phyloP scores from a whole-genome alignment of 2,888 invertebrate genomes.

The Oegoconia quadripuncta region DNA sequence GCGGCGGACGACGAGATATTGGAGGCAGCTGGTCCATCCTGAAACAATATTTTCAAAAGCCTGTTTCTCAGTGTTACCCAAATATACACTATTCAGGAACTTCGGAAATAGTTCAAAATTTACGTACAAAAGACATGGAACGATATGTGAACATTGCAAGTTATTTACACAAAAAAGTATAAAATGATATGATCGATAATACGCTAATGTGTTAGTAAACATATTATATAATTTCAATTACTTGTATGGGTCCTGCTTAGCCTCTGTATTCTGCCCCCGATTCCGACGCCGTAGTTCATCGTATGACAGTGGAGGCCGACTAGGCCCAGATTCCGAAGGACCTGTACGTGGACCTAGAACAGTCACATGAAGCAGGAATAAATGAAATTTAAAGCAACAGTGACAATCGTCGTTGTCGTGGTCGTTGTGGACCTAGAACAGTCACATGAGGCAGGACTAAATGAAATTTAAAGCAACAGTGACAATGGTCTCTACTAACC shows the following conservation, averaged over 20 bases:
- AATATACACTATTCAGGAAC: background rate
- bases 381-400: background rate
- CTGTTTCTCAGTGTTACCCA: background rate
- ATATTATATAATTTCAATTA: no score
- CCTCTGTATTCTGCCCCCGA: constrained; percentile 79
- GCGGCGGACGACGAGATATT: constrained; percentile 19
- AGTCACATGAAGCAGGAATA: background rate
- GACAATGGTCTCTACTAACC: no score
- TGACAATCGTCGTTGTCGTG: background rate
- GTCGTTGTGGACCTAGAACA: no score
- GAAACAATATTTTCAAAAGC: background rate
- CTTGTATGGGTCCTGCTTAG: constrained; percentile 72
- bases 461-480: no score
- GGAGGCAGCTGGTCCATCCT: constrained; percentile 3
- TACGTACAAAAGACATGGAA: no score
- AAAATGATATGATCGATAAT: no score
- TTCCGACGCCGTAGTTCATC: constrained; percentile 86
- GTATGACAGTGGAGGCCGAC: constrained; percentile 77
- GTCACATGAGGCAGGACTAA: no score
- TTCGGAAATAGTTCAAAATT: no score
- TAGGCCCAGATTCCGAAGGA: background rate
- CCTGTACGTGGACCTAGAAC: background rate
- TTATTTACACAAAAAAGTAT: no score
- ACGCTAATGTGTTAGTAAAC: no score
- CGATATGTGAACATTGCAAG: no score